Evolutionary conservation across 2,797 vertebrate genomes (phyloP).

Genomic region (Pelobates cultripes): DNA sequence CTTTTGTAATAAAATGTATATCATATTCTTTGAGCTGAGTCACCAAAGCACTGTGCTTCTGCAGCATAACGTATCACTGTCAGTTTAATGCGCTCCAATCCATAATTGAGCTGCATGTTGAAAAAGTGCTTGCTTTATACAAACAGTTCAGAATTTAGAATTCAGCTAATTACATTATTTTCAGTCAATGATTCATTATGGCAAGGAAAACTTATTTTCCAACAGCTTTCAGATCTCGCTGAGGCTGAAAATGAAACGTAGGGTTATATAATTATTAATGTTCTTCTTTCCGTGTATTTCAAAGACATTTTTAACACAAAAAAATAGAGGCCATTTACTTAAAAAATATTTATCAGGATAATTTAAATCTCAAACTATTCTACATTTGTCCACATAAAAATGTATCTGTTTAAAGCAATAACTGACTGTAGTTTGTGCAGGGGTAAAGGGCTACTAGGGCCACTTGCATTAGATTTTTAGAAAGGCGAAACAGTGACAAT

Average conservation of each 20-base stretch:
- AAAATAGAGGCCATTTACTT: neutral
- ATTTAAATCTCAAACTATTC: too few relatives aligned
- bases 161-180: constrained; percentile 50
- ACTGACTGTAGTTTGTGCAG: too few relatives aligned
- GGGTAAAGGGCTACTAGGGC: too few relatives aligned
- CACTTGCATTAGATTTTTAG: too few relatives aligned
- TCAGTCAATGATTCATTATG: constrained; percentile 51
- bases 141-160: constrained; percentile 43
- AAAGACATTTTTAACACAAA: too few relatives aligned
- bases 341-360: too few relatives aligned
- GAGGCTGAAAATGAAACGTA: constrained; percentile 41
- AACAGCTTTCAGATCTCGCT: constrained; percentile 35
- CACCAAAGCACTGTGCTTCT: constrained; percentile 1
- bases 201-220: constrained; percentile 32
- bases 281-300: constrained; percentile 28
- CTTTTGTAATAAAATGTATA: neutral
- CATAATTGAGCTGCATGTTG: constrained; percentile 18
- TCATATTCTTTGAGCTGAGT: constrained; percentile 17
- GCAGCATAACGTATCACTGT: constrained; percentile 16
- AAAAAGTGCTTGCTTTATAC: constrained; percentile 33
- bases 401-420: too few relatives aligned
- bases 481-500: too few relatives aligned
- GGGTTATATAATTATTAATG: constrained; percentile 33
- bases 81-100: constrained; percentile 26
- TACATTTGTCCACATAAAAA: too few relatives aligned